Evolutionary conservation across 2,888 invertebrate genomes (phyloP).

Genomic region (Protophormia terraenovae): DNA sequence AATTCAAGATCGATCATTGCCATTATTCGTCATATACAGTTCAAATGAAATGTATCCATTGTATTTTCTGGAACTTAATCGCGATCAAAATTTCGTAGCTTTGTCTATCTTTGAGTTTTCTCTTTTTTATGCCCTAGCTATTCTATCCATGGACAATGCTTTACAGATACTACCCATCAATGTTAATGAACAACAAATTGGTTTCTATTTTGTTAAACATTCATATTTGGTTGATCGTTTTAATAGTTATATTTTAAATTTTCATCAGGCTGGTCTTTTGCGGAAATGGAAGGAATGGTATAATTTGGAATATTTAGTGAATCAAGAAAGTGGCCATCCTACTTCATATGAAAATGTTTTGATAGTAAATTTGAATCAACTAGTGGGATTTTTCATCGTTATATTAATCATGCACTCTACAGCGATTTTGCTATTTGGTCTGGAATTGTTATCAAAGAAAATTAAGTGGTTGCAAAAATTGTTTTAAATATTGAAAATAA

Average conservation of each 20-base stretch:
- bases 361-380: conserved; percentile 41
- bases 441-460: conserved; percentile 64
- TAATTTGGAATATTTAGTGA: background rate
- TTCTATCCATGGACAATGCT: background rate
- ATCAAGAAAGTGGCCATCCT: background rate
- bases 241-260: conserved; percentile 29
- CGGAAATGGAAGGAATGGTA: conserved; percentile 23
- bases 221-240: conserved; percentile 53
- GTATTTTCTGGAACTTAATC: conserved; percentile 13
- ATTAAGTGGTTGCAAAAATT: background rate
- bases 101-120: conserved; percentile 29
- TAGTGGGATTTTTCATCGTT: conserved; percentile 22
- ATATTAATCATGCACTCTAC: background rate
- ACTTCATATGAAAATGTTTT: background rate
- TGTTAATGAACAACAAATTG: conserved; percentile 34
- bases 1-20: conserved; percentile 36
- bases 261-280: conserved; percentile 44
- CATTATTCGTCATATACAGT: conserved; percentile 1
- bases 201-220: conserved; percentile 55
- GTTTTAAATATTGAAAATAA: background rate
- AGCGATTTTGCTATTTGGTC: conserved; percentile 61
- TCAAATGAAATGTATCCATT: conserved; percentile 48
- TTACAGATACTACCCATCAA: conserved; percentile 12
- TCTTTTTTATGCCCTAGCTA: background rate
- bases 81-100: conserved; percentile 21